Percentiles rank a stretch among this genome's conserved stretches.
phyloP scores from a whole-genome alignment of 2,797 vertebrate genomes.

The Sparus aurata region DNA sequence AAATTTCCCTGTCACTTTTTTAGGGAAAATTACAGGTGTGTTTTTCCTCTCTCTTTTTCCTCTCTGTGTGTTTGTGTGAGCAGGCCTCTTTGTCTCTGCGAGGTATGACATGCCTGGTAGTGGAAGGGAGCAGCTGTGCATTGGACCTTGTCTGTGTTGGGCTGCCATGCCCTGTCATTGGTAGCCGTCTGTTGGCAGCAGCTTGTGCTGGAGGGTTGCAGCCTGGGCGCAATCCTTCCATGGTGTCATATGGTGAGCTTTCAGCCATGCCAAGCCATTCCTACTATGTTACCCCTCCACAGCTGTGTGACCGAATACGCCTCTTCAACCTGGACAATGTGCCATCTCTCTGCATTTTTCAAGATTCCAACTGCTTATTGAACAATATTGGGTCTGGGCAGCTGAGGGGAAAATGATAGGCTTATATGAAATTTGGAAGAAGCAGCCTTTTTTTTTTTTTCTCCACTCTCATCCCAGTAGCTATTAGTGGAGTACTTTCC shows the following conservation, averaged over 20 bases:
- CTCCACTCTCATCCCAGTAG: slow-evolving; percentile 60
- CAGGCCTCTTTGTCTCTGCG: slow-evolving; percentile 70
- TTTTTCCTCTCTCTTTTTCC: slow-evolving; percentile 38
- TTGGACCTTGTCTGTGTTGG: slow-evolving; percentile 81
- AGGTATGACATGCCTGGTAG: slow-evolving; percentile 78
- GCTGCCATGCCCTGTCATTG: slow-evolving; percentile 82
- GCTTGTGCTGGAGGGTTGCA: slow-evolving; percentile 74
- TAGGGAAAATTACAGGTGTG: slow-evolving; percentile 49
- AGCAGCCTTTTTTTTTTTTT: slow-evolving; percentile 57
- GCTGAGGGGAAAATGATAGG: slow-evolving; percentile 62
- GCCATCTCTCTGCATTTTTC: slow-evolving; percentile 54
- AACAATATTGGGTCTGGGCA: slow-evolving; percentile 59
- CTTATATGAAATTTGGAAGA: slow-evolving; percentile 75
- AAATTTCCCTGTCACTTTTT: slow-evolving; percentile 39
- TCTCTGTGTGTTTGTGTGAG: slow-evolving; percentile 48
- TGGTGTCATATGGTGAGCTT: slow-evolving; percentile 78
- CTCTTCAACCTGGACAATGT: slow-evolving; percentile 59
- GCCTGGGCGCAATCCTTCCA: slow-evolving; percentile 71
- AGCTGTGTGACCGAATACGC: slow-evolving; percentile 72
- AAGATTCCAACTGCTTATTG: slow-evolving; percentile 55
- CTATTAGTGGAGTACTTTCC: slow-evolving; percentile 80
- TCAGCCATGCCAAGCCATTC: slow-evolving; percentile 66
- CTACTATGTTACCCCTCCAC: slow-evolving; percentile 65
- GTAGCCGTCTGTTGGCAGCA: slow-evolving; percentile 80
- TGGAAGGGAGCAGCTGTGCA: slow-evolving; percentile 83